These are phyloP conservation scores for Seira sanloemensis DNA, from an alignment of 2,888 invertebrate species.

Conservation along the genomic window DNA sequence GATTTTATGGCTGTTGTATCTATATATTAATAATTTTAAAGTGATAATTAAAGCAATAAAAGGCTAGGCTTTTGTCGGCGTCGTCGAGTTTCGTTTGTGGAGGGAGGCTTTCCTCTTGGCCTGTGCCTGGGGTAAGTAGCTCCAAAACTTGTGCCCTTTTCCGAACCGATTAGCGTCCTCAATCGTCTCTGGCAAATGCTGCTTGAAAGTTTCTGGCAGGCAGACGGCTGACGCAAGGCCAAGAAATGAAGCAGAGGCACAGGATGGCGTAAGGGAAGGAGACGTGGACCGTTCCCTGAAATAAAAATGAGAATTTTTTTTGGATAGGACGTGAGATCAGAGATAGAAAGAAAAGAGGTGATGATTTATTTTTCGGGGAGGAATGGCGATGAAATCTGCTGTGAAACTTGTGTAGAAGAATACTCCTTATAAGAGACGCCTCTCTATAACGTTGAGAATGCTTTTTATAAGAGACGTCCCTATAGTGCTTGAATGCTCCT, in stretches of 20 bases:
- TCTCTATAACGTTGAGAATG: too few species aligned
- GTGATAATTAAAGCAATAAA: too few species aligned
- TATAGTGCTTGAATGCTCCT: too few species aligned
- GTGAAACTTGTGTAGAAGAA: too few species aligned
- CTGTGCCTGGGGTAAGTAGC: slow-evolving; percentile 64
- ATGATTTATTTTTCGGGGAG: not conserved
- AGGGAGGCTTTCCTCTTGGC: too few species aligned
- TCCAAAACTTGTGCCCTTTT: slow-evolving; percentile 75
- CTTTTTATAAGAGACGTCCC: too few species aligned
- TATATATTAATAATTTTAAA: too few species aligned
- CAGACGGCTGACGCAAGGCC: slow-evolving; percentile 77
- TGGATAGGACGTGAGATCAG: not conserved
- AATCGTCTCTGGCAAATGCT: slow-evolving; percentile 81
- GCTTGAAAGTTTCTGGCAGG: slow-evolving; percentile 82
- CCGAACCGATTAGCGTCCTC: slow-evolving; percentile 81
- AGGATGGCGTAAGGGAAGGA: slow-evolving; percentile 60
- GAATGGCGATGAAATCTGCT: not conserved
- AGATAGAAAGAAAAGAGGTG: not conserved
- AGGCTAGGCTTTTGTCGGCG: too few species aligned
- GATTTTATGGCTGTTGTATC: too few species aligned
- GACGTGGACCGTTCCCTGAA: slow-evolving; percentile 64
- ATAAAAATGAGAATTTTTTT: not conserved
- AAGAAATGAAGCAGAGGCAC: slow-evolving; percentile 43
- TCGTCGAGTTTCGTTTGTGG: too few species aligned
- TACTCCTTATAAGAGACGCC: too few species aligned